Percentiles rank a stretch among this genome's conserved stretches.
These are phyloP conservation scores for Morone saxatilis DNA, from an alignment of 2,113 vertebrate genomes.

Conservation along the genomic window DNA sequence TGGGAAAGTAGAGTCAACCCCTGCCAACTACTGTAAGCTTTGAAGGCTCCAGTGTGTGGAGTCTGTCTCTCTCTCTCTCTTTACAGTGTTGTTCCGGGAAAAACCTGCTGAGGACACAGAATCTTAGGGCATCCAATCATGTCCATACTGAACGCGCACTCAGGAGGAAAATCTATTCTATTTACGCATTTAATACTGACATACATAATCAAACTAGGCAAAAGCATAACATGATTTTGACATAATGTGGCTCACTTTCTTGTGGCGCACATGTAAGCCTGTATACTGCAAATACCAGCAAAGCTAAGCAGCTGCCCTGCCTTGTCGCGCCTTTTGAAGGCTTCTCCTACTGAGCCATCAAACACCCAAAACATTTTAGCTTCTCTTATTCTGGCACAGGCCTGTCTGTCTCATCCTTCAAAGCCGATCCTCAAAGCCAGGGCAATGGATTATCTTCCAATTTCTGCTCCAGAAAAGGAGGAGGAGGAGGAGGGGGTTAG, in stretches of 20 bases:
- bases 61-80: slow-evolving; percentile 15
- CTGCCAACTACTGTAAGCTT: slow-evolving; percentile 59
- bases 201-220: slow-evolving; percentile 32
- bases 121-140: slow-evolving; percentile 13
- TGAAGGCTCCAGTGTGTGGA: slow-evolving; percentile 39
- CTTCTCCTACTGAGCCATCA: slow-evolving; percentile 69
- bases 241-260: slow-evolving; percentile 45
- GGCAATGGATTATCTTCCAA: slow-evolving; percentile 77
- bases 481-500: not conserved
- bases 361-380: slow-evolving; percentile 70
- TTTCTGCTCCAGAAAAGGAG: slow-evolving; percentile 56
- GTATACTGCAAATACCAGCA: slow-evolving; percentile 57
- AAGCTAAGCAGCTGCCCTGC: slow-evolving; percentile 63
- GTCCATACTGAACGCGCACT: not conserved
- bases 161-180: slow-evolving; percentile 19
- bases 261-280: slow-evolving; percentile 55
- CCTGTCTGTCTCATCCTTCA: slow-evolving; percentile 75
- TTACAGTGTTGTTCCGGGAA: slow-evolving; percentile 2
- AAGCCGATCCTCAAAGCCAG: slow-evolving; percentile 75
- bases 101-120: slow-evolving; percentile 30
- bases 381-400: slow-evolving; percentile 60
- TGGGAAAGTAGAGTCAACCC: slow-evolving; percentile 51
- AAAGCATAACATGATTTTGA: slow-evolving; percentile 37
- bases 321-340: slow-evolving; percentile 56
- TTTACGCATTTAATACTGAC: not conserved